Base-by-base conservation (phyloP, 2,797 vertebrate genomes). In the Austrolebias charrua region DNA sequence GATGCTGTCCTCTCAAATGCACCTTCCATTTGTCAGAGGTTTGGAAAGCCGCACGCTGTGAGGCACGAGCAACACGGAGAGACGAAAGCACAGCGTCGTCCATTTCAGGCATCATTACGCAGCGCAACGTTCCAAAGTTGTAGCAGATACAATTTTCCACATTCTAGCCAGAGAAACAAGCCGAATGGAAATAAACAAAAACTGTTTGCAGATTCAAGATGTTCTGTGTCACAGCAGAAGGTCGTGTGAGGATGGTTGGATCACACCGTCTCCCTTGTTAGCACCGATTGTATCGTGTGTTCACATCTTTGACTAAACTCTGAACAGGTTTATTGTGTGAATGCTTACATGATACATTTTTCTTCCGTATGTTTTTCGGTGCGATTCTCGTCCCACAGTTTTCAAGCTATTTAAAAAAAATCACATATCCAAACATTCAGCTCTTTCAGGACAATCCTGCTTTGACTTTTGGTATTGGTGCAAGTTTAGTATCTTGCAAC, bases 21-120 rank as follows among this genome's bases (percentile, higher is more conserved):
- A 76, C 78, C 79, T 76, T 79, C 75, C 76, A 87, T 90, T 89
- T 88, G 72, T 87, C 84, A 84, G 69, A 60, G 67, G 49, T 78
- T 81, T 77, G 70, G 65, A 70, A 58, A 66, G 69, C 64, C 50
- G 35, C 44, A 31, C 69, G 47, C 33, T 7, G 9, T 63, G 19
- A 54, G 45, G 28, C 66, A 54, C 63, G 50, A 56, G 56, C 64
- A 58, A 54, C 40, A 4, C 59, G 7, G 40, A 66, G 64, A 35
- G 0, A 69, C 71, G 33, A 69, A 59, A 69, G 47, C 64, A 52
- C 56, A 53, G 67, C 48, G 66, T 78, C 80, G 59, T 55, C 71
- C 79, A 79, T 86, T 87, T 85, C 82, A 86, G 73, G 75, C 76
- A 66, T 79, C 78, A 84, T 84, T 87, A 88, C 77, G 47, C 24